These are phyloP conservation scores for Columba livia DNA, from an alignment of 2,113 vertebrate genomes.

Conservation along the genomic window DNA sequence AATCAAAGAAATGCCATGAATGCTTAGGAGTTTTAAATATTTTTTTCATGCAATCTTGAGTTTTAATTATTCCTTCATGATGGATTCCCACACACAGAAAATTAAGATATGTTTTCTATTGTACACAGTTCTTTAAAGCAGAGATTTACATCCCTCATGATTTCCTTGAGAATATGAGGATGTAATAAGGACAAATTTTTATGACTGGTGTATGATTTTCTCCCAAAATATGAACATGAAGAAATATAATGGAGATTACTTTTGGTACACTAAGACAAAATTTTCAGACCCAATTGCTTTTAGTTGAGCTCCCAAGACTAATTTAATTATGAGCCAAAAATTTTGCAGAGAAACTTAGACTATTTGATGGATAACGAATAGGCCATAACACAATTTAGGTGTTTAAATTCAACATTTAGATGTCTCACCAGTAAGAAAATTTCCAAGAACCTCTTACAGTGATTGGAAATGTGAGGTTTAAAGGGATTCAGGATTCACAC, in stretches of 20 bases:
- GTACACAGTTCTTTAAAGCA: background rate
- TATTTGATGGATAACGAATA: background rate
- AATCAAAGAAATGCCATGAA: background rate
- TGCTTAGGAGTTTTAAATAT: background rate
- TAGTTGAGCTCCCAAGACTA: background rate
- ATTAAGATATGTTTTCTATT: background rate
- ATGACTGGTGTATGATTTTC: background rate
- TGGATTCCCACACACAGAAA: background rate
- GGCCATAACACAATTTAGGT: background rate
- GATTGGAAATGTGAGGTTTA: background rate
- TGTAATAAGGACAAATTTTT: background rate
- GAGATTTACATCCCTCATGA: background rate
- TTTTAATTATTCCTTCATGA: background rate
- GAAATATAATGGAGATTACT: background rate
- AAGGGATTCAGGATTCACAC: background rate
- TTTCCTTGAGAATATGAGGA: background rate
- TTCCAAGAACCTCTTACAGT: rapidly evolving
- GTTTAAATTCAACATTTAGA: background rate
- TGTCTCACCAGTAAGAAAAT: background rate
- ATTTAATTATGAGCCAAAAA: background rate
- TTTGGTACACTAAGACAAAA: background rate
- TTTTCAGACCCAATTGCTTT: background rate
- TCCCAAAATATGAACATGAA: background rate
- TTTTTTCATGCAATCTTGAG: background rate
- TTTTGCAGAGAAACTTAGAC: background rate